Evolutionary conservation across 1,140 invertebrate genomes (phyloP), one percentile per base, ranked within the genome.

Genomic region (Hydropsyche tenuis): DNA sequence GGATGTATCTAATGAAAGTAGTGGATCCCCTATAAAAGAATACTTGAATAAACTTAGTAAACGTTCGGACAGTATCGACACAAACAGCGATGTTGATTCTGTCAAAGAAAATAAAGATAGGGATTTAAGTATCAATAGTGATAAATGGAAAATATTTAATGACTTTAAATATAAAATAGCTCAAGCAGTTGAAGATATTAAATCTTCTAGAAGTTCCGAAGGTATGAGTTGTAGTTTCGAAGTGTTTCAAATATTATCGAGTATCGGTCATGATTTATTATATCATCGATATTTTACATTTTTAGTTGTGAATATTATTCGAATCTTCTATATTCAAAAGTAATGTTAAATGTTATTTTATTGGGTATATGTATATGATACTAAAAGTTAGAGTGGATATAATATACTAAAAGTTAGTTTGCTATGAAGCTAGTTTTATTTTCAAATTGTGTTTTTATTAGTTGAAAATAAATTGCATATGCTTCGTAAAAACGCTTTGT

Each of bases 131-230:
- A 23, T 73, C 6, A 69, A 56, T n/a, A 69, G 37, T 16, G 85
- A 86, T 75, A 84, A 82, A 68, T 86, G 85, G 85, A 86, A 84
- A 78, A 81, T 86, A 73, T 85, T 86, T 75, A 83, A 82, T 79
- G 85, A 85, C 75, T 84, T 86, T 51, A 85, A 84, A 78, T 84
- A 81, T 78, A 86, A 86, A 81, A 84, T 86, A 74, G 82, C 83
- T 42, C 84, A 86, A 73, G 84, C 84, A 66, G 85, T 86, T 75
- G 85, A 86, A 70, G 85, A 86, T 77, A 86, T 86, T 79, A 86
- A 86, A 77, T 84, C 84, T 18, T 76, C 77, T 12, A 79, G 80
- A 14, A 82, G 83, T 68, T 77, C 80, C 37, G 84, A 86, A 79
- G 84, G 84, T 85, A 80, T 73, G 6, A 6, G 9, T 14, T 9